Conservation (phyloP, 2,113 vertebrate genomes). For the Myiopsitta monachus region DNA sequence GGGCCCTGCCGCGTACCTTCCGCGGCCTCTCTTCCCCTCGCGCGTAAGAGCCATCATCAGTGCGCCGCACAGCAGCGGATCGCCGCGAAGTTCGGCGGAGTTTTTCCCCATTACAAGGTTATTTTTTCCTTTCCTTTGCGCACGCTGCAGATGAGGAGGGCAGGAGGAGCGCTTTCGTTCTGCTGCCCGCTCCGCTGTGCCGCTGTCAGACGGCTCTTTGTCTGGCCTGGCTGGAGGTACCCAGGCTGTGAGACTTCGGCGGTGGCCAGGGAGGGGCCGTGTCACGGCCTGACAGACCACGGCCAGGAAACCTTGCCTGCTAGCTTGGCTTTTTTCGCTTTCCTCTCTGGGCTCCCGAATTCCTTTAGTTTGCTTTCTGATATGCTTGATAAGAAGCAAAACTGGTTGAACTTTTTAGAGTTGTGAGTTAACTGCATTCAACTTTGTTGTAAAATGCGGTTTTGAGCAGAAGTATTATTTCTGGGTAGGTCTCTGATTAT, state of each 20-base stretch:
- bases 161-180: neutral
- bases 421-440: neutral
- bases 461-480: neutral
- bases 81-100: neutral
- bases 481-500: neutral
- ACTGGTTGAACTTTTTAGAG: neutral
- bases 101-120: neutral
- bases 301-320: neutral
- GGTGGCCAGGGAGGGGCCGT: neutral
- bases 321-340: neutral
- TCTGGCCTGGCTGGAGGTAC: neutral
- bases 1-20: neutral
- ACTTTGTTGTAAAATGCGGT: neutral
- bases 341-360: neutral
- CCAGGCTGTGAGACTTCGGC: neutral
- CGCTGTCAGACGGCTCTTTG: constrained; percentile 41
- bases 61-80: neutral
- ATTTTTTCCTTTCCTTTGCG: neutral
- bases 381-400: neutral
- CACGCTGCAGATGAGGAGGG: neutral
- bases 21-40: neutral
- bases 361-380: neutral
- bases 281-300: neutral
- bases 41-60: neutral
- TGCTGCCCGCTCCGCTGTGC: neutral